Conservation (phyloP, 2,888 invertebrate species). For the Pristionchus exspectatus region DNA sequence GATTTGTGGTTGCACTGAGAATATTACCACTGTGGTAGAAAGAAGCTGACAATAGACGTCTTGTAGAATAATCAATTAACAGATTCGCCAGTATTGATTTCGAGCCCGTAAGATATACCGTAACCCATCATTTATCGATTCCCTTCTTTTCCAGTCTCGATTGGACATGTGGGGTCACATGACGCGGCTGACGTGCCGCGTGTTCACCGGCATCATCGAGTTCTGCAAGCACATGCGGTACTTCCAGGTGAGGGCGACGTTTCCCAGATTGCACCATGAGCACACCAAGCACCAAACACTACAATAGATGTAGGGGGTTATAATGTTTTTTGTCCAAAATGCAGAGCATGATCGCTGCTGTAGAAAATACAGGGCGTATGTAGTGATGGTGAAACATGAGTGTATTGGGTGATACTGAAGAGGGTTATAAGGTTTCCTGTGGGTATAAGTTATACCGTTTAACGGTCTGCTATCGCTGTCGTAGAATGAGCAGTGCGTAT, state of each 20-base stretch:
- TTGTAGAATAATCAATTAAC: too few species aligned
- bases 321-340: too few species aligned
- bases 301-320: neutral
- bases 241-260: neutral
- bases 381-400: neutral
- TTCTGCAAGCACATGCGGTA: slow-evolving; percentile 26
- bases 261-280: neutral
- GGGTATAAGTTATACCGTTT: too few species aligned
- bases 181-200: slow-evolving; percentile 16
- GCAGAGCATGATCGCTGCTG: neutral
- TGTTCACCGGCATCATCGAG: slow-evolving; percentile 24
- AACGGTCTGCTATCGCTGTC: too few species aligned
- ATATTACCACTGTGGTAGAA: too few species aligned
- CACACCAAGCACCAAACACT: neutral
- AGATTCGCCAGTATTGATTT: too few species aligned
- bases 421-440: too few species aligned
- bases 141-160: neutral
- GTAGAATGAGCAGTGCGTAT: neutral
- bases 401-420: too few species aligned
- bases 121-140: too few species aligned
- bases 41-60: too few species aligned
- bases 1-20: too few species aligned
- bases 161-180: slow-evolving; percentile 18
- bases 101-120: too few species aligned
- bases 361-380: neutral